Base-by-base conservation (phyloP, 2,797 vertebrate genomes). In the Astyanax mexicanus region DNA sequence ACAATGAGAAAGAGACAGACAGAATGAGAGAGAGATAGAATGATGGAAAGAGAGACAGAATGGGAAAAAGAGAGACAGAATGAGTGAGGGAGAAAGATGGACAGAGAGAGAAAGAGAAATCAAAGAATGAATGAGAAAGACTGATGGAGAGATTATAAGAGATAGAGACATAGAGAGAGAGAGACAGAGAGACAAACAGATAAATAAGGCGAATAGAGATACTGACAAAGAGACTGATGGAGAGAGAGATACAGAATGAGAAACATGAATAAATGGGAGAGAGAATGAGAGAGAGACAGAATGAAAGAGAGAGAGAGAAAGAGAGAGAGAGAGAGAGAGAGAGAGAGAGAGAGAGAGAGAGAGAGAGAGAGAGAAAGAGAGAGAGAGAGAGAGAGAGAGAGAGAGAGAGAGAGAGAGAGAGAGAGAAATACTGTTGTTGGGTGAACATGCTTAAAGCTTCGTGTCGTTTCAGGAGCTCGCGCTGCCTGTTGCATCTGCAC, bases 401-500 rank as follows among this genome's bases (percentile, higher is more conserved):
- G 45, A 49, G 7, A 49, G 6, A n/a, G 4, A 6, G n/a, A n/a
- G n/a, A n/a, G 44, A 47, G 44, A 47, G n/a, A 49, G 45, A 19
- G n/a, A 7, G 45, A 49, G 6, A 40, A 7, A 45, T 13, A 15
- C n/a, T n/a, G n/a, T n/a, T 47, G n/a, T 19, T 17, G 13, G 15
- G 0, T 44, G 3, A 13, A 12, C 13, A 13, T 44, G 13, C 3
- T 6, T 51, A 19, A 4, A 54, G 51, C 51, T 54, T 54, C 10
- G 13, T 13, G 9, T 51, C 51, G 4, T 54, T 54, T 54, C 23
- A 27, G 23, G 27, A 27, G 21, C 51, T 13, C 23, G 23, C 51
- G 23, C 51, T 27, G 51, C 51, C 51, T 54, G 51, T 54, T 54
- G 51, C 21, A 54, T 54, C 23, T 54, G 21, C 23, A 54, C 51